These are phyloP conservation scores for Troglohyphantes excavatus DNA, from an alignment of 2,888 invertebrate genomes.

Conservation along the genomic window DNA sequence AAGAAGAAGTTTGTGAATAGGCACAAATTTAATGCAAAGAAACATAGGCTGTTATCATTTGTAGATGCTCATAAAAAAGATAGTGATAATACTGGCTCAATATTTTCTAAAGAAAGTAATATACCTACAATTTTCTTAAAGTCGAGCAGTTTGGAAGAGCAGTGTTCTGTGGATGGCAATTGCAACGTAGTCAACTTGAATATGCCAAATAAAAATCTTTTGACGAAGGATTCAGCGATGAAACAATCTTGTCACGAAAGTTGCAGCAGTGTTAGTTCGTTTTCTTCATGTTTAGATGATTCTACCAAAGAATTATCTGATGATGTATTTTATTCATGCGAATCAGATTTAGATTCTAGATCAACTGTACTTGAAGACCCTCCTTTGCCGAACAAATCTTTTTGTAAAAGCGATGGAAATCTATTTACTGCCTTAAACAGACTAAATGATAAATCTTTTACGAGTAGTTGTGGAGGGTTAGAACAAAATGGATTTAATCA, in stretches of 20 bases:
- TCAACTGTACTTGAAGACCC: background rate
- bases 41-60: background rate
- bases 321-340: constrained; percentile 48
- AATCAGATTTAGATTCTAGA: constrained; percentile 24
- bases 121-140: background rate
- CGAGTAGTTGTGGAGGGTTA: too few species aligned
- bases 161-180: background rate
- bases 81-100: background rate
- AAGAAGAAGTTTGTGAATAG: background rate
- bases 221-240: background rate
- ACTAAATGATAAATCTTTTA: too few species aligned
- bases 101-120: background rate
- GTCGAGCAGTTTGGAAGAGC: background rate
- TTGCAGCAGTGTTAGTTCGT: constrained; percentile 38
- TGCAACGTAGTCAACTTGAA: background rate
- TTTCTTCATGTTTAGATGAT: constrained; percentile 3
- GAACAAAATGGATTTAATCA: too few species aligned
- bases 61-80: too few species aligned
- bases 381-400: background rate
- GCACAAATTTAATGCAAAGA: background rate
- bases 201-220: background rate
- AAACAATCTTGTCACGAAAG: background rate
- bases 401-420: background rate
- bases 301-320: constrained; percentile 12
- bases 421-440: too few species aligned